Base-by-base conservation (phyloP, 1,140 invertebrate species). In the Orius insidiosus region DNA sequence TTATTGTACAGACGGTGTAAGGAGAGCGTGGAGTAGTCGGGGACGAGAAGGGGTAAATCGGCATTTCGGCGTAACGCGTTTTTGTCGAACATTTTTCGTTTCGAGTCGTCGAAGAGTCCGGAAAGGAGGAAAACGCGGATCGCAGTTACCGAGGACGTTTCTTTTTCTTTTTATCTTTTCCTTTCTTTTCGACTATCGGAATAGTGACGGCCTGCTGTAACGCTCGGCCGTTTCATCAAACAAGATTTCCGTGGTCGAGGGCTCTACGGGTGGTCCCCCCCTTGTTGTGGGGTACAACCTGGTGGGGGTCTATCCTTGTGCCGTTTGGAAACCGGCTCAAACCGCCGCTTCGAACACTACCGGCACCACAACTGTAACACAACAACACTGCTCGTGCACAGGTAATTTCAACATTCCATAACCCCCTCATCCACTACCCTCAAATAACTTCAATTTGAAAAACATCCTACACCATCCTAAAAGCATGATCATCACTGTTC, bases 221-320 rank as follows among this genome's bases (percentile, higher is more conserved):
- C 24, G 24, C 24, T 24, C 24, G 24, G 24, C 24, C 24, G 24
- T 24, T 24, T 24, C 24, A 24, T 24, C 24, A 24, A 16, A 41
- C 53, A 54, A 54, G 49, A 54, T 54, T 54, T 54, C 52, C 46
- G 40, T 49, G 19, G 47, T 46, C 35, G 53, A 44, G 37, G 33
- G 45, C 40, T 47, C 50, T 33, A 24, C 37, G 32, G 36, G 39
- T 18, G 38, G 36, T 31, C 50, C 50, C 44, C 51, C 51, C 45
- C 44, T 54, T 10, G 42, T 56, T 42, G 53, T 69, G 59, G 67
- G 68, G 58, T 66, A 68, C 58, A 69, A 67, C 58, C 61, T 70
- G 53, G 63, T 70, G 58, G 67, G 68, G 52, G 67, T 70, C 58
- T 69, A 69, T 56, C 66, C 66, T 54, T 67, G 63, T 55, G 66